Evolutionary conservation across 2,888 invertebrate species (phyloP).

Genomic region (Ophion obscuratus): DNA sequence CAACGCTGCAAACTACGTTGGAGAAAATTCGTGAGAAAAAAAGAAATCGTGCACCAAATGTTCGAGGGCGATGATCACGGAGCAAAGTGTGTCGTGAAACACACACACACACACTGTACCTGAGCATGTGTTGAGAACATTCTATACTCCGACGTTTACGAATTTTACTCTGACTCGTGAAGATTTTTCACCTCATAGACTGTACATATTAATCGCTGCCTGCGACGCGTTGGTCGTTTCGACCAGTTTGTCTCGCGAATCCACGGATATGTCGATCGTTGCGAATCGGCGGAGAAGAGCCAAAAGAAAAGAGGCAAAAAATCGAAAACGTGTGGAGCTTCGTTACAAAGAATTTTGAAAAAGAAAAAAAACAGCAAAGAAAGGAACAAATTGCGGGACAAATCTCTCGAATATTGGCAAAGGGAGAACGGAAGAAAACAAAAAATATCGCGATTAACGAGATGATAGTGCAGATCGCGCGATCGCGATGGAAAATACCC

Average conservation of each 20-base stretch:
- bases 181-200: constrained; percentile 28
- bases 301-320: neutral
- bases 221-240: constrained; percentile 31
- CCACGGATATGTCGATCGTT: neutral
- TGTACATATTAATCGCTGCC: constrained; percentile 21
- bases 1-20: no score
- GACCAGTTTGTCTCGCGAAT: constrained; percentile 9
- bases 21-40: neutral
- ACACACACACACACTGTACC: neutral
- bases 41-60: neutral
- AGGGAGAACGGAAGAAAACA: neutral
- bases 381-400: constrained; percentile 28
- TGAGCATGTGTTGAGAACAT: neutral
- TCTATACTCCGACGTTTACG: constrained; percentile 14
- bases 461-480: constrained; percentile 58
- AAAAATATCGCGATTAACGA: constrained; percentile 18
- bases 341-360: neutral
- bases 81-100: neutral
- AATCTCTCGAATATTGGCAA: constrained; percentile 34
- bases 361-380: neutral
- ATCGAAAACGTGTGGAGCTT: neutral
- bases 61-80: neutral
- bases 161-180: constrained; percentile 43
- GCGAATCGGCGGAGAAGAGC: neutral
- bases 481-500: constrained; percentile 62